These are phyloP conservation scores for Apotomis turbidana DNA, from an alignment of 2,888 invertebrate genomes.

Conservation along the genomic window DNA sequence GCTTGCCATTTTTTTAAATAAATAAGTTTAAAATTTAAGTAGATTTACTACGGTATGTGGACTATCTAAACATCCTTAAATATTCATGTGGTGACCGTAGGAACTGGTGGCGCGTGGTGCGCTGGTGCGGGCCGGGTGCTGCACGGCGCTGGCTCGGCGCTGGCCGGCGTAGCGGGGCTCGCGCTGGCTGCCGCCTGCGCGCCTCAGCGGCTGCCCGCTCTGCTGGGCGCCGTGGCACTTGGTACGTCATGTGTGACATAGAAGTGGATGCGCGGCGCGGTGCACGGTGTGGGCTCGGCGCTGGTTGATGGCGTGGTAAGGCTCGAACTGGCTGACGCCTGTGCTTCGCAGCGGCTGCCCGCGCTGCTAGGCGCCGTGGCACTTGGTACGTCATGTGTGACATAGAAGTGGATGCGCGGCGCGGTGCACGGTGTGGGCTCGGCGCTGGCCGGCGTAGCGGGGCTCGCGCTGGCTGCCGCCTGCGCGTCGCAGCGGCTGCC, in stretches of 20 bases:
- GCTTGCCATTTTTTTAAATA: no score
- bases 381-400: conserved; percentile 58
- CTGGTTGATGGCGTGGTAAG: conserved; percentile 67
- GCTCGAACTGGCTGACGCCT: conserved; percentile 63
- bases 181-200: conserved; percentile 62
- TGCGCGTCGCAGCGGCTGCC: conserved; percentile 57
- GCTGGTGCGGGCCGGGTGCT: conserved; percentile 59
- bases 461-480: conserved; percentile 64
- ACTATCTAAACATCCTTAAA: no score
- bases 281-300: conserved; percentile 69
- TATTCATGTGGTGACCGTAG: no score
- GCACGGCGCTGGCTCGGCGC: conserved; percentile 68
- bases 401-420: conserved; percentile 48
- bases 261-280: conserved; percentile 52
- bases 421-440: conserved; percentile 67
- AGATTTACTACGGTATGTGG: no score
- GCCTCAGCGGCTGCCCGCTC: conserved; percentile 57
- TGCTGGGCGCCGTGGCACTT: conserved; percentile 74
- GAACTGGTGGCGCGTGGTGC: conserved; percentile 46
- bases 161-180: conserved; percentile 66
- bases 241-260: conserved; percentile 54
- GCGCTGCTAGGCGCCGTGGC: conserved; percentile 74
- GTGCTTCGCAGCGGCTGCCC: conserved; percentile 55
- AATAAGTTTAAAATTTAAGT: no score
- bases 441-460: conserved; percentile 66